These are phyloP conservation scores for Rissa tridactyla DNA, from an alignment of 2,113 vertebrate genomes.

Conservation along the genomic window DNA sequence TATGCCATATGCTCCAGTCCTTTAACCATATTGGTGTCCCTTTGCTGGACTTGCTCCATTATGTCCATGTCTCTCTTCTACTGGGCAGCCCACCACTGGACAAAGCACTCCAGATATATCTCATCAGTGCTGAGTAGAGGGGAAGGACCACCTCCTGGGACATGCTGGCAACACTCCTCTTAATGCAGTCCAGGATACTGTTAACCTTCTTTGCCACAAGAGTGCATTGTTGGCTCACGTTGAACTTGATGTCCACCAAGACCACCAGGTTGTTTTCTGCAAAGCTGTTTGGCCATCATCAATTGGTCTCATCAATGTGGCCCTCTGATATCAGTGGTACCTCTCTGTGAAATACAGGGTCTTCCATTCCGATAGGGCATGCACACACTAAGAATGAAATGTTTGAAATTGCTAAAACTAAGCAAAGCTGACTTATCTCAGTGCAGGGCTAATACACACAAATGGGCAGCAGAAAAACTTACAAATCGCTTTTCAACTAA, in stretches of 20 bases:
- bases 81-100: neutral
- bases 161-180: neutral
- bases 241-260: neutral
- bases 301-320: neutral
- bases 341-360: neutral
- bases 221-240: fast-evolving
- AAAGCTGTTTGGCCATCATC: neutral
- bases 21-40: neutral
- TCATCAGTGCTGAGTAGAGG: neutral
- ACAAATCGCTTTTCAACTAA: neutral
- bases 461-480: neutral
- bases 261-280: neutral
- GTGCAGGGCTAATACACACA: neutral
- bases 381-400: neutral
- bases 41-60: neutral
- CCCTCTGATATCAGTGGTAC: neutral
- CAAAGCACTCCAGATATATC: neutral
- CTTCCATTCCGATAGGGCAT: neutral
- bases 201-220: neutral
- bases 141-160: neutral
- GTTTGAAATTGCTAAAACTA: neutral
- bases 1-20: neutral
- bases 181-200: neutral
- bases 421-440: neutral
- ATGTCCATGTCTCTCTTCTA: neutral